Percentiles rank a stretch among this genome's conserved stretches.
These are phyloP conservation scores for Meloidogyne chitwoodi DNA, from an alignment of 1,140 invertebrate species.

Conservation along the genomic window DNA sequence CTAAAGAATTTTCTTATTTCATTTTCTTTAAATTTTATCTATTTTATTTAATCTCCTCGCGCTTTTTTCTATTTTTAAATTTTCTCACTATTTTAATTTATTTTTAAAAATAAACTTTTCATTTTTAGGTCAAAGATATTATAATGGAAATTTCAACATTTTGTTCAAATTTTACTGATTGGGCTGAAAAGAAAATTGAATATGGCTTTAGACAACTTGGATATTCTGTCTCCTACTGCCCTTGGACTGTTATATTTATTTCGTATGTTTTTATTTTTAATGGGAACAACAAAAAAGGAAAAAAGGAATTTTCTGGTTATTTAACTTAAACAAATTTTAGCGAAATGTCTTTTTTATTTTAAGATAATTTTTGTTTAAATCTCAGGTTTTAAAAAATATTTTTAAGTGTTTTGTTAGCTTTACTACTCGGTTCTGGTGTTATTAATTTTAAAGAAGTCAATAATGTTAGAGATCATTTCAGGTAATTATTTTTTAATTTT, in stretches of 20 bases:
- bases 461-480: slow-evolving; percentile 51
- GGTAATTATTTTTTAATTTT: neutral
- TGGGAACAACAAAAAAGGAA: too few relatives aligned
- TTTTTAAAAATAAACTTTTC: too few relatives aligned
- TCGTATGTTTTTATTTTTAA: slow-evolving; percentile 25
- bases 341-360: too few relatives aligned
- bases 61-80: too few relatives aligned
- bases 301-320: too few relatives aligned
- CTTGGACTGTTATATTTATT: slow-evolving; percentile 30
- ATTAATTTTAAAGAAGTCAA: slow-evolving; percentile 59
- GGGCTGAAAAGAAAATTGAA: slow-evolving; percentile 29
- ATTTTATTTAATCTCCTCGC: too few relatives aligned
- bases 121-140: neutral
- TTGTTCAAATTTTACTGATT: slow-evolving; percentile 15
- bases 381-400: too few relatives aligned
- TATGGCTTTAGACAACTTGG: slow-evolving; percentile 23
- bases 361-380: too few relatives aligned
- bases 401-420: slow-evolving; percentile 33
- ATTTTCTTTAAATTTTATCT: too few relatives aligned
- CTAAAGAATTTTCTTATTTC: too few relatives aligned
- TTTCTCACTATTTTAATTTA: too few relatives aligned
- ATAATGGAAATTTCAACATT: neutral
- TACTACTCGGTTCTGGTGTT: slow-evolving; percentile 45
- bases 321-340: too few relatives aligned
- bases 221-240: slow-evolving; percentile 18